Base-by-base conservation (phyloP, 2,113 vertebrate genomes). In the Sporophila hypoxantha region DNA sequence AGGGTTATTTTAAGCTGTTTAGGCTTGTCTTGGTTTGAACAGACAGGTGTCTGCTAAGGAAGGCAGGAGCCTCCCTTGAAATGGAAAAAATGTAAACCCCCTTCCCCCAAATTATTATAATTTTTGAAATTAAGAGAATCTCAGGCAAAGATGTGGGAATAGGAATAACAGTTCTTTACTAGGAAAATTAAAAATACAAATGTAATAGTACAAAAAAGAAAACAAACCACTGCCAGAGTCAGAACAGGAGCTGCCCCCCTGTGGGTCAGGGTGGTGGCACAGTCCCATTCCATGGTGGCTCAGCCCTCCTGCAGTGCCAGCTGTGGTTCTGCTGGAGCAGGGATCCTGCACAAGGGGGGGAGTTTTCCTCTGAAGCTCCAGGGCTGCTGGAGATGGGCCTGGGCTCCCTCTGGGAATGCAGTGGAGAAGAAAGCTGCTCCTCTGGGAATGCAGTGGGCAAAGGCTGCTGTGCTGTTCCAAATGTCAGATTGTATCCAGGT, bases 231-330 rank as follows among this genome's bases (percentile, higher is more conserved):
- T 56, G 32, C 0, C 55, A 22, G 55, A 15, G 21, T 34, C 14
- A 56, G 55, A 34, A 0, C 1, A 34, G 1, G 14, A 1, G 1
- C 55, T 57, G 55, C 1, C 3, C n/a, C 32, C 21, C 21, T 57
- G n/a, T 57, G 55, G 3, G 6, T 57, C 55, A 57, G 55, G 55
- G 14, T 10, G 55, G 4, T 23, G 32, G 32, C 30, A 21, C 32
- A 56, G 32, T 4, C 5, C 53, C 53, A 56, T 56, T 3, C 20
- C 32, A n/a, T 23, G 55, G 55, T 5, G 55, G n/a, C 55, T 34
- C n/a, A 34, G 53, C 20, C 32, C 53, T 56, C 53, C 53, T 56
- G 53, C 53, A 56, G 32, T 22, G 53, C 32, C 53, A 56, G 53
- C 12, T 14, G 32, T 56, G 53, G 8, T 14, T 56, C 46, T 47